Evolutionary conservation across 1,140 invertebrate species (phyloP).

Genomic region (Propsilocerus akamusi): DNA sequence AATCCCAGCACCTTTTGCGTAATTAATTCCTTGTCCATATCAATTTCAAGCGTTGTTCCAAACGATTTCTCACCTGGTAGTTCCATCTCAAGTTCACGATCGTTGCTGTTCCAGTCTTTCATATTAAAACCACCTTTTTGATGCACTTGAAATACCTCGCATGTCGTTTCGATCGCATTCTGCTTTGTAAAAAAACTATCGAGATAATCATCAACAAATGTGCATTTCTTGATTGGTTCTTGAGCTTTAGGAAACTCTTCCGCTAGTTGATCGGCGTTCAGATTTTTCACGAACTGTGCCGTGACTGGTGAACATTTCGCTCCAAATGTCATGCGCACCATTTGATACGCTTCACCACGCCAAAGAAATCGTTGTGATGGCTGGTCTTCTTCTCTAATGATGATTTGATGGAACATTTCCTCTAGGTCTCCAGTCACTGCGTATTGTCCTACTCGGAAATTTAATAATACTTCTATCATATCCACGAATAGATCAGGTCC

Average conservation of each 20-base stretch:
- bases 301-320: constrained; percentile 7
- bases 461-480: background rate
- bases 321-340: constrained; percentile 8
- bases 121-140: background rate
- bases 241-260: constrained; percentile 11
- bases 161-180: background rate
- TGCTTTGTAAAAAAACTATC: constrained; percentile 7
- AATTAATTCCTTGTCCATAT: background rate
- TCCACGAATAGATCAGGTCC: constrained; percentile 1
- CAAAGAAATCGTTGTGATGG: constrained; percentile 12
- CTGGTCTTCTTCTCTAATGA: constrained; percentile 9
- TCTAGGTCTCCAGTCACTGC: constrained; percentile 7
- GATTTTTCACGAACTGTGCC: constrained; percentile 9
- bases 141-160: background rate
- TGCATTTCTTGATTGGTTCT: constrained; percentile 16
- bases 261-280: constrained; percentile 12
- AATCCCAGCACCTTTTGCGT: background rate
- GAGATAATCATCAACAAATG: too few relatives aligned
- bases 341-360: constrained; percentile 6
- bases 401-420: constrained; percentile 17
- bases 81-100: background rate
- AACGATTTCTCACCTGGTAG: too few relatives aligned
- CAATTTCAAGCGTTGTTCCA: too few relatives aligned
- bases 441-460: background rate
- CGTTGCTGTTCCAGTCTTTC: background rate